These are phyloP conservation scores for Petrocephalus microphthalmus DNA, from an alignment of 2,113 vertebrate species.

Conservation along the genomic window DNA sequence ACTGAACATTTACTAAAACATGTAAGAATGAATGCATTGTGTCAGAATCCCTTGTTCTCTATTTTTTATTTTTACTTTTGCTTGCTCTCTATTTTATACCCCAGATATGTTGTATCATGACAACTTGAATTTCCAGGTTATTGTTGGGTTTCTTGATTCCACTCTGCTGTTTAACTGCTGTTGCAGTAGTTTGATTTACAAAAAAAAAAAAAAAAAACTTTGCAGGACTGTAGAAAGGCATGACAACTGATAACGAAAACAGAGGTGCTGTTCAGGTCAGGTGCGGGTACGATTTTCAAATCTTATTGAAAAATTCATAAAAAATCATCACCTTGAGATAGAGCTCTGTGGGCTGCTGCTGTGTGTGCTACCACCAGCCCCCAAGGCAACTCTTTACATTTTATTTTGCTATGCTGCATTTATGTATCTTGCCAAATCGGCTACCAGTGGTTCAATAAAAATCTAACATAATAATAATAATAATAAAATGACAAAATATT, in stretches of 20 bases:
- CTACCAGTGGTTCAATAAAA: background rate
- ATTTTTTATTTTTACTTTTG: background rate
- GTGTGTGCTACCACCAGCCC: background rate
- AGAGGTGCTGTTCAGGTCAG: background rate
- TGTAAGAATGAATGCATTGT: background rate
- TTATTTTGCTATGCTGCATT: background rate
- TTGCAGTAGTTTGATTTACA: background rate
- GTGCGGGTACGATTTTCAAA: background rate
- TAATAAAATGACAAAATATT: background rate
- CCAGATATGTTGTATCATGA: background rate
- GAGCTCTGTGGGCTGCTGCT: background rate
- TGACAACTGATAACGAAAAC: background rate
- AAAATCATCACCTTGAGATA: background rate
- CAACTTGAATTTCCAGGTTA: background rate
- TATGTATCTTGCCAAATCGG: background rate
- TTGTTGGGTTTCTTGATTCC: background rate
- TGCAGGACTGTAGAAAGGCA: background rate
- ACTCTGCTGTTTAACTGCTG: background rate
- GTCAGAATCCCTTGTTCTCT: background rate
- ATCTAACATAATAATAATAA: background rate
- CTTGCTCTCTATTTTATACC: background rate
- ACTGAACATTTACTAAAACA: background rate
- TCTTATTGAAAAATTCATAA: background rate
- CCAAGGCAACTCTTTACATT: background rate
- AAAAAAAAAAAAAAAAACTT: too few species aligned